A percentile compares a stretch with the other conserved stretches of the same genome.
These are phyloP conservation scores for Hololepta plana DNA, from an alignment of 2,888 invertebrate genomes.

Conservation along the genomic window DNA sequence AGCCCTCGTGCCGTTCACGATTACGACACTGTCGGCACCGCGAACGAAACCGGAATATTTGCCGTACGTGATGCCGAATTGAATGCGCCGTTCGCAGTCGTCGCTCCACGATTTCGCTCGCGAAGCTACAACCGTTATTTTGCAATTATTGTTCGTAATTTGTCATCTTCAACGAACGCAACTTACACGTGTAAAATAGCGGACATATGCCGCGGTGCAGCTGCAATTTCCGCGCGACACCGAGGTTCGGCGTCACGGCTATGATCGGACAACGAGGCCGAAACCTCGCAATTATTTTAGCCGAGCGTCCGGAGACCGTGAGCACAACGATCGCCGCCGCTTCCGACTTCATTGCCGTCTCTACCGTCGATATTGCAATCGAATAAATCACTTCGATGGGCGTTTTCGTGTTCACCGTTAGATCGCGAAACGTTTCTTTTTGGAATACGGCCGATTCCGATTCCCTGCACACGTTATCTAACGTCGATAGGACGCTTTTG, in stretches of 20 bases:
- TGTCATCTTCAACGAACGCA: not conserved
- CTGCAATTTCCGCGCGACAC: constrained; percentile 49
- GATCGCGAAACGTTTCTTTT: constrained; percentile 56
- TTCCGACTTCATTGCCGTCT: constrained; percentile 49
- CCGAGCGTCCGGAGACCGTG: constrained; percentile 55
- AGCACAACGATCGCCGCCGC: constrained; percentile 62
- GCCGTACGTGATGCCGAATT: constrained; percentile 39
- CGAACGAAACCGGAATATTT: constrained; percentile 43
- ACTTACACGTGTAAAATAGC: no score
- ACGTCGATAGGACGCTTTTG: constrained; percentile 49
- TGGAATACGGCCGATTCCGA: constrained; percentile 78
- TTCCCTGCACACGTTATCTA: constrained; percentile 60
- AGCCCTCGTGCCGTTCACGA: constrained; percentile 53
- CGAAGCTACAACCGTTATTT: constrained; percentile 20
- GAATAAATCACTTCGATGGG: constrained; percentile 42
- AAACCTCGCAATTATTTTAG: constrained; percentile 47
- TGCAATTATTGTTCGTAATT: not conserved
- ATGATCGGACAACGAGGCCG: constrained; percentile 58
- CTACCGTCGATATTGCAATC: constrained; percentile 52
- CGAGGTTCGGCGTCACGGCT: constrained; percentile 45
- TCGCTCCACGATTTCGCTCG: constrained; percentile 27
- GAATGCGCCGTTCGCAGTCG: constrained; percentile 41
- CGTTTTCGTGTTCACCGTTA: constrained; percentile 20
- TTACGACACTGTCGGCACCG: constrained; percentile 47
- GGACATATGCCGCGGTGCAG: constrained; percentile 35